These are phyloP conservation scores for Drosophila ananassae DNA, from an alignment of 1,140 invertebrate genomes.

Conservation along the genomic window DNA sequence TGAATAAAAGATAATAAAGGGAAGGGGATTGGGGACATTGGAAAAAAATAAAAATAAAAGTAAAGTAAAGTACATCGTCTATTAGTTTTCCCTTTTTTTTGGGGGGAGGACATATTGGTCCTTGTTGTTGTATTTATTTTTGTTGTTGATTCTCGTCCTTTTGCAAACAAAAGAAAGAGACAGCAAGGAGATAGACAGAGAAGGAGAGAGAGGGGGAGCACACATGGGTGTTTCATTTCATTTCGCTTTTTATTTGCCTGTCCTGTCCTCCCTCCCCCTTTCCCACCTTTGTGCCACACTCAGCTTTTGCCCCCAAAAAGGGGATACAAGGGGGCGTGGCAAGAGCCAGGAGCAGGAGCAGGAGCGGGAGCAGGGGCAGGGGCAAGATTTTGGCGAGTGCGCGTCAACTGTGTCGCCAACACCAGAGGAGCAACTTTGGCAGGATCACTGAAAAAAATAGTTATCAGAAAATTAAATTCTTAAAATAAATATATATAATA, in stretches of 20 bases:
- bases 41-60: slow-evolving; percentile 10
- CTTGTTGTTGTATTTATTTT: background rate
- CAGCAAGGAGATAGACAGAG: slow-evolving; percentile 8
- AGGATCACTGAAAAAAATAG: background rate
- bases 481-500: too few species aligned
- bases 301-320: background rate
- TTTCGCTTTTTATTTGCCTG: slow-evolving; percentile 51
- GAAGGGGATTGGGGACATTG: slow-evolving; percentile 9
- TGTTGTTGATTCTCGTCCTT: slow-evolving; percentile 1
- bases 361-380: background rate
- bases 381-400: slow-evolving; percentile 57
- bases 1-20: slow-evolving; percentile 24
- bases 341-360: slow-evolving; percentile 15
- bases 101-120: slow-evolving; percentile 1
- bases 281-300: background rate
- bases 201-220: background rate
- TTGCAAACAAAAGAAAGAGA: slow-evolving; percentile 14
- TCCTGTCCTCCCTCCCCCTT: background rate
- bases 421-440: slow-evolving; percentile 17
- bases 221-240: slow-evolving; percentile 32
- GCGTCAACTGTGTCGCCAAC: slow-evolving; percentile 66
- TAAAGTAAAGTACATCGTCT: slow-evolving; percentile 23
- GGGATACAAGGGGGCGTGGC: background rate
- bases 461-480: too few species aligned
- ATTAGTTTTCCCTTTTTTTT: slow-evolving; percentile 8